Percentiles rank a stretch among this genome's conserved stretches.
These are phyloP conservation scores for Leucoraja ocellata DNA, from an alignment of 2,797 vertebrate genomes.

Conservation along the genomic window DNA sequence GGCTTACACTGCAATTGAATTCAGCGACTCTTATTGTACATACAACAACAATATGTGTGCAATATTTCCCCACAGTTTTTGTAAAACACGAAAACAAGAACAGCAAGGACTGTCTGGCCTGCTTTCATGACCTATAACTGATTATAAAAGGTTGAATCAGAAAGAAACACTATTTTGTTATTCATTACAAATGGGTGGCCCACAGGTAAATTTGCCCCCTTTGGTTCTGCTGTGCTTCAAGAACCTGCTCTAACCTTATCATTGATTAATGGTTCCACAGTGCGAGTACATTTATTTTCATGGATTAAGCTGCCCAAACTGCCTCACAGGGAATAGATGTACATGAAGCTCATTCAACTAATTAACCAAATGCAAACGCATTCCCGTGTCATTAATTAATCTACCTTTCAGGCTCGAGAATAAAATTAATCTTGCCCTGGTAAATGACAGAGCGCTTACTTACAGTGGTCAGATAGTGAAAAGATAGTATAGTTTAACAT, in stretches of 20 bases:
- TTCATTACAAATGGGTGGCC: not conserved
- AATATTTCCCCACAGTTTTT: too few species aligned
- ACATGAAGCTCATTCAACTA: constrained; percentile 56
- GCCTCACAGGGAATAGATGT: constrained; percentile 56
- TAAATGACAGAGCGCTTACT: constrained; percentile 42
- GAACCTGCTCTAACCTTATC: constrained; percentile 43
- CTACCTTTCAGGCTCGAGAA: constrained; percentile 41
- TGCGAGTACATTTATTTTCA: constrained; percentile 62
- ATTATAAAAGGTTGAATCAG: not conserved
- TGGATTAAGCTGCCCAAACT: constrained; percentile 57
- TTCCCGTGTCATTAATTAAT: constrained; percentile 52
- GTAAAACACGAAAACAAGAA: not conserved
- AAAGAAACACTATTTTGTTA: not conserved
- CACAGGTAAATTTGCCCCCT: not conserved
- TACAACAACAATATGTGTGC: not conserved
- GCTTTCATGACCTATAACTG: not conserved
- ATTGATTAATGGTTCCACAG: constrained; percentile 55
- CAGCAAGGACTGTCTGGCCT: not conserved
- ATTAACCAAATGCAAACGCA: constrained; percentile 59
- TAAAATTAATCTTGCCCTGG: constrained; percentile 44
- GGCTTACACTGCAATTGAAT: not conserved
- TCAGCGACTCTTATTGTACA: not conserved
- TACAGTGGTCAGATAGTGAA: constrained; percentile 40
- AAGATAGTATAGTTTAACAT: constrained; percentile 39
- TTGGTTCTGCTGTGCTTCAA: constrained; percentile 40